Conservation (phyloP, 2,888 invertebrate species). For the Caenorhabditis macrosperma region DNA sequence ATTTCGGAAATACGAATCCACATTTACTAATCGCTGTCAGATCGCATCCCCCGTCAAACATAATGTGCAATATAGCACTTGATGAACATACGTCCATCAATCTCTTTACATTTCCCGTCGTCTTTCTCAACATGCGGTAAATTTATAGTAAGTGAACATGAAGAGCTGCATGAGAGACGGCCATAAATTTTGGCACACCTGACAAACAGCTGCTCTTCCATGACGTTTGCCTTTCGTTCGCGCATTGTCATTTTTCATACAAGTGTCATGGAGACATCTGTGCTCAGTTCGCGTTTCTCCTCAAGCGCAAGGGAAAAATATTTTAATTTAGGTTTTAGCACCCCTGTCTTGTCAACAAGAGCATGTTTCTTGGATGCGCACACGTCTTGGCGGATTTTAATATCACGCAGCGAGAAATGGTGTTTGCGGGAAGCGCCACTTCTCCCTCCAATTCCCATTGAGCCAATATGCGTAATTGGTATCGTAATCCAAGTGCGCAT, state of each 20-base stretch:
- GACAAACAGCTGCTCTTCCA: slow-evolving; percentile 53
- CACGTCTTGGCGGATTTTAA: slow-evolving; percentile 49
- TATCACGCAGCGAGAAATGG: slow-evolving; percentile 39
- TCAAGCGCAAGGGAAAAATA: not conserved
- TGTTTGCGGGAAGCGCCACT: slow-evolving; percentile 49
- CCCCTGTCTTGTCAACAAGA: slow-evolving; percentile 48
- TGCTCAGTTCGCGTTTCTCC: not conserved
- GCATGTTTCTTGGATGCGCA: not conserved
- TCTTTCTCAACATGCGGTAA: slow-evolving; percentile 39
- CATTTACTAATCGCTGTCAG: slow-evolving; percentile 29
- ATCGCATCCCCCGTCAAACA: slow-evolving; percentile 44
- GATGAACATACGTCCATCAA: slow-evolving; percentile 46
- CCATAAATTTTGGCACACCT: slow-evolving; percentile 59
- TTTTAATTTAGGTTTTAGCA: slow-evolving; percentile 49
- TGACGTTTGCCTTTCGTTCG: slow-evolving; percentile 4
- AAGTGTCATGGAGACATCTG: slow-evolving; percentile 8
- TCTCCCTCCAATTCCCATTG: slow-evolving; percentile 36
- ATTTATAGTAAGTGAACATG: slow-evolving; percentile 50
- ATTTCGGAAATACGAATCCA: not conserved
- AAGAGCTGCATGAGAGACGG: slow-evolving; percentile 39
- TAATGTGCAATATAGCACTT: slow-evolving; percentile 58
- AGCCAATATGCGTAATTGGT: slow-evolving; percentile 60
- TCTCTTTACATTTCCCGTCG: slow-evolving; percentile 28
- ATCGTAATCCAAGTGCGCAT: slow-evolving; percentile 56
- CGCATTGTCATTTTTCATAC: slow-evolving; percentile 47